Evolutionary conservation across 2,797 vertebrate genomes (phyloP), one percentile per base, ranked within the genome.

Genomic region (Pachyuromys duprasi): DNA sequence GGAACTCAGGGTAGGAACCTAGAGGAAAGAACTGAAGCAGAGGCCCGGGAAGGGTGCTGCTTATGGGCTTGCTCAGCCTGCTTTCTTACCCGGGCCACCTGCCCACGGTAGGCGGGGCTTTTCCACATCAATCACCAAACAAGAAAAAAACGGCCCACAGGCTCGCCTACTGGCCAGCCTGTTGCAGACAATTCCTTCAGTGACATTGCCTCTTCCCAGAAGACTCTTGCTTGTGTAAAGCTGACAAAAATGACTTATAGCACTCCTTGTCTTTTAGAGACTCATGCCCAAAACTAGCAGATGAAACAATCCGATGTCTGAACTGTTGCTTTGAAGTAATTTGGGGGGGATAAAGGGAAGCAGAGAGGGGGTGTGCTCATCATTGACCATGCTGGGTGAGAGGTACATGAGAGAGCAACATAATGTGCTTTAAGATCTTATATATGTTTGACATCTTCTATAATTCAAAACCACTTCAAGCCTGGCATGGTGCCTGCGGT

Each of bases 241-340:
- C 13, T 57, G 53, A 26, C 33, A 33, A 75, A 57, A 57, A 42
- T 45, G 20, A n/a, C 57, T 72, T 67, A 80, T 24, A 94, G 87
- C 81, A 90, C 49, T 86, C 36, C 70, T 92, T 94, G 69, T 87
- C 82, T 79, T 90, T 83, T 67, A 90, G 86, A 94, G 81, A 87
- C 69, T 60, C 15, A 6, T 33, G 76, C 22, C 86, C 89, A 94
- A 87, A n/a, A n/a, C n/a, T 49, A 49, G 8, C 11, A 49, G 49
- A 49, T 49, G 49, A 49, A 11, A 49, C 49, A 49, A 49, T 49
- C 49, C 11, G 24, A 55, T 65, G 49, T 93, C 74, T 65, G 42
- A 17, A 60, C 57, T 45, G 80, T 92, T 70, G 74, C 60, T 92
- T 81, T 87, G 74, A 89, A 88, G 90, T 55, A 93, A 90, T 55